Base-by-base conservation (phyloP, 2,113 vertebrate species). In the Bucco capensis region DNA sequence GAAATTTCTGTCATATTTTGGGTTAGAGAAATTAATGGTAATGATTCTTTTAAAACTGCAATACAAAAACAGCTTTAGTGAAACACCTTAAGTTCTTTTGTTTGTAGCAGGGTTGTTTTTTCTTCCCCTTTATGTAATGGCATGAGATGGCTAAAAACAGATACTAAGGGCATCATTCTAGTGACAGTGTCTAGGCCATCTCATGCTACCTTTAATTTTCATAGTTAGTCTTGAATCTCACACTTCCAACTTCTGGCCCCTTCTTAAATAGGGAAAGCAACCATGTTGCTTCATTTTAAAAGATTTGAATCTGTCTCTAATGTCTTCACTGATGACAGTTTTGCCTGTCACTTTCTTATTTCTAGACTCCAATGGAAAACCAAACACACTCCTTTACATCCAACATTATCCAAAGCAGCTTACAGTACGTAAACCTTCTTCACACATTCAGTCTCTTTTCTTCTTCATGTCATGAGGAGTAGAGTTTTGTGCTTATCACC, bases 401-500 rank as follows among this genome's bases (percentile, higher is more conserved):
- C 96, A 97, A 91, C 87, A 31, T 96, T 88, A 96, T 92, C 96
- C 94, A 94, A 95, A 98, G 97, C 98, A 98, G 97, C 98, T 98
- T 98, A 98, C 98, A 98, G 98, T 98, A 99, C 96, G 97, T 98
- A 98, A 98, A 92, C 81, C 62, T 98, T 98, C 98, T 98, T 97
- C 98, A 98, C 98, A 98, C 98, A 98, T 98, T 98, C 98, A 98
- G 96, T 98, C 97, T 97, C 97, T 81, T 97, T 98, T 98, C 98
- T 98, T 99, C 99, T 99, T 99, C 98, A 99, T 98, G 98, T 99
- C 98, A 98, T 97, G 98, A 99, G 98, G 98, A 99, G 98, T 98
- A 98, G 98, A 98, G 98, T 98, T 99, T 99, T 99, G 99, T 99
- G 99, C 99, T 99, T 99, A 98, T 99, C 99, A 99, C 98, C 98